A percentile compares a stretch with the other conserved stretches of the same genome.
Conservation (phyloP, 2,797 vertebrate species). For the Pangasius macronema region DNA sequence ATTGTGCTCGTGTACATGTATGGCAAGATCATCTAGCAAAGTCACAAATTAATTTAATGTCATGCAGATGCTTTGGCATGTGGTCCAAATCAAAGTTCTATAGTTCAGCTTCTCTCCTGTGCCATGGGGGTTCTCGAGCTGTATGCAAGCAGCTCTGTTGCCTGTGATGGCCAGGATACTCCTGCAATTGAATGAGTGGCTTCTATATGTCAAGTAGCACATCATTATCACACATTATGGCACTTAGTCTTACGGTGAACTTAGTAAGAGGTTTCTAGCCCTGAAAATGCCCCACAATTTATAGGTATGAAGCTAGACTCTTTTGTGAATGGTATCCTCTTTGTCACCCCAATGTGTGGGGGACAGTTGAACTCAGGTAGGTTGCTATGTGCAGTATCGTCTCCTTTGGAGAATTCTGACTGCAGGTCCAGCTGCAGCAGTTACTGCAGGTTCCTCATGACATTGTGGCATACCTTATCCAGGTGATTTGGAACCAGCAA, state of each 20-base stretch:
- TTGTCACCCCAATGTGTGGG: too few relatives aligned
- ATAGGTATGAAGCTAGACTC: background rate
- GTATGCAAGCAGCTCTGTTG: background rate
- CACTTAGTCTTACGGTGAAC: background rate
- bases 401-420: background rate
- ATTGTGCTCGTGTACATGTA: background rate
- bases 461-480: background rate
- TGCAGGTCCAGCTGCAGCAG: background rate
- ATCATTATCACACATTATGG: conserved; percentile 10
- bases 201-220: background rate
- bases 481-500: background rate
- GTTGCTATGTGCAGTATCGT: too few relatives aligned
- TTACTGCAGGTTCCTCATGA: background rate
- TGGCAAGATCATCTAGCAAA: background rate
- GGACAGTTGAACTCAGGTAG: background rate
- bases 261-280: background rate
- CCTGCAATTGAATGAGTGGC: background rate
- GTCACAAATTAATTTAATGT: background rate
- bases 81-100: background rate
- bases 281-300: background rate
- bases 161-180: background rate
- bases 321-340: background rate
- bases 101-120: background rate
- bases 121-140: background rate
- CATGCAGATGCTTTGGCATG: background rate